These are phyloP conservation scores for Pachliopta kotzebuea DNA, from an alignment of 2,888 invertebrate species.

Conservation along the genomic window DNA sequence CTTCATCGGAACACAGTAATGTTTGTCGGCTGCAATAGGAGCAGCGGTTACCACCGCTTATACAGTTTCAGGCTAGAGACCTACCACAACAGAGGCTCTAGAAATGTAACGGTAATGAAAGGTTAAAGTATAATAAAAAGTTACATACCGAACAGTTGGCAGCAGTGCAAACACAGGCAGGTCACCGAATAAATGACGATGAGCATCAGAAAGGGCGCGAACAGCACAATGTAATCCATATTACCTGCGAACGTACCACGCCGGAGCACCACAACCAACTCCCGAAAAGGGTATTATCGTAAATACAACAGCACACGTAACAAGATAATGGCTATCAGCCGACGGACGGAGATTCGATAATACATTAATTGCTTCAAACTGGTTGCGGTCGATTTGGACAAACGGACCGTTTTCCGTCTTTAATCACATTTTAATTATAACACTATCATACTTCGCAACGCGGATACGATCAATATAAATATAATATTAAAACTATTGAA, in stretches of 20 bases:
- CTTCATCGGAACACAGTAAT: too few species aligned
- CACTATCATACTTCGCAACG: neutral
- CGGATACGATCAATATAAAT: too few species aligned
- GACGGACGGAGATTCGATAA: slow-evolving; percentile 31
- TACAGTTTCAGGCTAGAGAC: too few species aligned
- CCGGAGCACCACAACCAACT: slow-evolving; percentile 24
- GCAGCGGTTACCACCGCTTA: too few species aligned
- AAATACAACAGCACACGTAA: slow-evolving; percentile 24
- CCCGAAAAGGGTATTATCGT: slow-evolving; percentile 15
- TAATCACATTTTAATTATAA: slow-evolving; percentile 19
- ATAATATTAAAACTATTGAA: too few species aligned
- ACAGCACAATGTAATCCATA: slow-evolving; percentile 40
- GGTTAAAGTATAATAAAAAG: too few species aligned
- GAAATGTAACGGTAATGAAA: too few species aligned
- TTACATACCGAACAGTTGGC: slow-evolving; percentile 53
- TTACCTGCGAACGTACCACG: slow-evolving; percentile 23
- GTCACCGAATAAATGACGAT: slow-evolving; percentile 46
- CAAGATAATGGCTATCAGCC: slow-evolving; percentile 26
- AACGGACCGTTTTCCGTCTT: neutral
- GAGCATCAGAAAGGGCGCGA: slow-evolving; percentile 41
- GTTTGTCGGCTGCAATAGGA: too few species aligned
- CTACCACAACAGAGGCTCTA: too few species aligned
- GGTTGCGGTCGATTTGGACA: slow-evolving; percentile 24
- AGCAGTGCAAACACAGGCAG: slow-evolving; percentile 56
- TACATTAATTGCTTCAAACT: slow-evolving; percentile 31